These are phyloP conservation scores for Sinonovacula constricta DNA, from an alignment of 1,140 invertebrate genomes.

Conservation along the genomic window DNA sequence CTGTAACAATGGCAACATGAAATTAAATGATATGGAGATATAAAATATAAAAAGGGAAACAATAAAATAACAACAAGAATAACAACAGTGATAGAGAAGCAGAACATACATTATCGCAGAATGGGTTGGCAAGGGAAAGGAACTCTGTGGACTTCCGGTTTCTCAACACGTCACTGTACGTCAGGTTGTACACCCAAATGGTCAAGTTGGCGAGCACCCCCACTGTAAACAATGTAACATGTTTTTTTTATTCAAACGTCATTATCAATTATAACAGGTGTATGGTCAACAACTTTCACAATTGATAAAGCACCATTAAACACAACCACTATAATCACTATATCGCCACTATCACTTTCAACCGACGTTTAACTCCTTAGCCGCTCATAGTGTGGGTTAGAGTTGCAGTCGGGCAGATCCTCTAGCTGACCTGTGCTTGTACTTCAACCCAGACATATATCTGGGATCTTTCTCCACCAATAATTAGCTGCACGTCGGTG, in stretches of 20 bases:
- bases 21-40: too few relatives aligned
- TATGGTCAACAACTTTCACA: background rate
- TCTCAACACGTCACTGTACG: conserved; percentile 21
- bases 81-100: too few relatives aligned
- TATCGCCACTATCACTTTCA: background rate
- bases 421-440: too few relatives aligned
- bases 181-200: conserved; percentile 45
- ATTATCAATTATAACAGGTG: background rate
- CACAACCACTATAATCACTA: background rate
- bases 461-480: too few relatives aligned
- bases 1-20: too few relatives aligned
- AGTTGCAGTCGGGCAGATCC: too few relatives aligned
- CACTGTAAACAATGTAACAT: conserved; percentile 20
- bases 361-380: too few relatives aligned
- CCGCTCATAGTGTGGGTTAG: too few relatives aligned
- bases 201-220: conserved; percentile 47
- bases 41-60: too few relatives aligned
- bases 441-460: too few relatives aligned
- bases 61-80: too few relatives aligned
- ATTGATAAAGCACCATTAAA: background rate
- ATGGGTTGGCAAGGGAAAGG: conserved; percentile 37
- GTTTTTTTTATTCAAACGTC: background rate
- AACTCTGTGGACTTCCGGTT: conserved; percentile 31
- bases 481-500: too few relatives aligned
- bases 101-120: conserved; percentile 47